phyloP scores from a whole-genome alignment of 2,888 invertebrate species.

The Dinocampus coccinellae region DNA sequence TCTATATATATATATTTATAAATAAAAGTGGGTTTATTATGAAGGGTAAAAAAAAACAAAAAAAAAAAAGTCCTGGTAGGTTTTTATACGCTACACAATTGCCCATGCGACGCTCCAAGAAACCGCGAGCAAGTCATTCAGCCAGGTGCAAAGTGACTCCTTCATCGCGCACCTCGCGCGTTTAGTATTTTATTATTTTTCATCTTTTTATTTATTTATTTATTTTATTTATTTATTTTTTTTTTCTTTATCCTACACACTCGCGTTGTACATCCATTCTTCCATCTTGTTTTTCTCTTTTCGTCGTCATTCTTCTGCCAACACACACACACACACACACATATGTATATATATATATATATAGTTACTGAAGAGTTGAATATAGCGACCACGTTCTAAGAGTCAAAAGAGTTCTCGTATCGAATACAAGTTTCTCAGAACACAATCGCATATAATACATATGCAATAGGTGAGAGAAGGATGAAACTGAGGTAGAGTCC shows the following conservation, averaged over 20 bases:
- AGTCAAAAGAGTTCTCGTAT: slow-evolving; percentile 49
- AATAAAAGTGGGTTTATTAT: neutral
- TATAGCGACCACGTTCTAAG: slow-evolving; percentile 34
- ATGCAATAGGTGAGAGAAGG: slow-evolving; percentile 61
- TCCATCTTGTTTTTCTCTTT: slow-evolving; percentile 30
- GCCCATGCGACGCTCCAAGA: slow-evolving; percentile 52
- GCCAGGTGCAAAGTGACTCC: slow-evolving; percentile 64
- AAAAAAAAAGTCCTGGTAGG: neutral
- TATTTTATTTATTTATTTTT: no score
- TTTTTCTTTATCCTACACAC: slow-evolving; percentile 7
- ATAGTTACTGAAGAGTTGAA: neutral
- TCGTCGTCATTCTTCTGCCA: slow-evolving; percentile 26
- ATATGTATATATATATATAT: neutral
- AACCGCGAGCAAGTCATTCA: slow-evolving; percentile 46
- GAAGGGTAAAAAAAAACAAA: neutral
- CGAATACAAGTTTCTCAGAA: slow-evolving; percentile 64
- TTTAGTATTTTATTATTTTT: no score
- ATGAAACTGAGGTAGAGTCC: slow-evolving; percentile 34
- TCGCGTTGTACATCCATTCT: slow-evolving; percentile 9
- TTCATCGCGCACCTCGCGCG: slow-evolving; percentile 36
- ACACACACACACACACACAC: neutral
- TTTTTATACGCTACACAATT: slow-evolving; percentile 44
- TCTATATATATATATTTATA: neutral
- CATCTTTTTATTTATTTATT: no score
- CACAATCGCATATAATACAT: slow-evolving; percentile 69